Evolutionary conservation across 30 jellyfish, hydroid and myxozoan species (phyloP).

Genomic region (Haliclystus octoradiatus): DNA sequence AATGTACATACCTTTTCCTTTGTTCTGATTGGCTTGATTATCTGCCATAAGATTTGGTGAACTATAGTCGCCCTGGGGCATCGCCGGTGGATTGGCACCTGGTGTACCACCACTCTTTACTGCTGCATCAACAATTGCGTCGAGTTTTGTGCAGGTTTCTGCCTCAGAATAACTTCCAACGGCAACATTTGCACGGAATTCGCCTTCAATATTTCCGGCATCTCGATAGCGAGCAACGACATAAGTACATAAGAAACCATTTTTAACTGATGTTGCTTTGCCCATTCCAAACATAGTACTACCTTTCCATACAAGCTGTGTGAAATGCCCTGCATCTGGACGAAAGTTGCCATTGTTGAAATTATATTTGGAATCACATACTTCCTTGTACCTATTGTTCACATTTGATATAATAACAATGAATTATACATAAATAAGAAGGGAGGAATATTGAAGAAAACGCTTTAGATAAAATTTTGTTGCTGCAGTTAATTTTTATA

Average conservation of each 20-base stretch:
- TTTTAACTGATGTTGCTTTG: constrained; percentile 32
- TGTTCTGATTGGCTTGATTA: background rate
- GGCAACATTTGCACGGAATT: constrained; percentile 42
- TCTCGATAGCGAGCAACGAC: constrained; percentile 64
- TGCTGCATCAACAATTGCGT: background rate
- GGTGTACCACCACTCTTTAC: background rate
- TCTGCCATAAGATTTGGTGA: background rate
- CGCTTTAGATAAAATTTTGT: too few relatives aligned
- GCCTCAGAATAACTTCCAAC: constrained; percentile 21
- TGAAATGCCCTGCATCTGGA: constrained; percentile 57
- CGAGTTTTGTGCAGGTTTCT: background rate
- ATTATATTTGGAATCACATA: constrained; percentile 54
- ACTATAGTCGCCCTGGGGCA: background rate
- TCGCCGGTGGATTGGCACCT: background rate
- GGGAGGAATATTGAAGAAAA: too few relatives aligned
- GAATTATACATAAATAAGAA: too few relatives aligned
- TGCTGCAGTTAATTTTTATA: too few relatives aligned
- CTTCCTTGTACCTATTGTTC: constrained; percentile 93
- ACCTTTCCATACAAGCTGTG: constrained; percentile 82
- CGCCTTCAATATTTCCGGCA: constrained; percentile 64
- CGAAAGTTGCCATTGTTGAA: constrained; percentile 23
- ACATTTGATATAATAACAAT: too few relatives aligned
- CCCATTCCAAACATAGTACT: constrained; percentile 67
- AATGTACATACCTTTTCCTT: background rate
- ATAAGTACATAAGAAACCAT: constrained; percentile 47